Evolutionary conservation across 2,113 vertebrate genomes (phyloP), one percentile per base, ranked within the genome.

Genomic region (Arvicanthis niloticus): DNA sequence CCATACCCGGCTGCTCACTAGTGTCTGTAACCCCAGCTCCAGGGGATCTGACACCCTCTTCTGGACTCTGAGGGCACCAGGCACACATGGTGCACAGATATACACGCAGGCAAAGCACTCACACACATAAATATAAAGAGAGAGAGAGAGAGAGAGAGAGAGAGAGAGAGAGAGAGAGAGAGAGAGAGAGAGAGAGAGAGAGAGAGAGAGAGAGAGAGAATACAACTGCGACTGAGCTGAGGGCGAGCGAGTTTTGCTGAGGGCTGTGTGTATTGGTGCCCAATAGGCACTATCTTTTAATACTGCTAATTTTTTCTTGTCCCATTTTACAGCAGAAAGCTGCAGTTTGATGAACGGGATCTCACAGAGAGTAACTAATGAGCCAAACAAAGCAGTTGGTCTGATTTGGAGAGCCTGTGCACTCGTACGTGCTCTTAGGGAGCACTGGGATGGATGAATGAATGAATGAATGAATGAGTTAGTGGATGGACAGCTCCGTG

Each of bases 301-400:
- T 42, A 56, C 4, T 16, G 37, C 40, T 89, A 22, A 34, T 22
- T 51, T 89, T 91, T 76, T 70, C 48, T 1, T 70, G 58, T 1
- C 75, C 48, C 88, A n/a, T 26, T 91, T 76, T 73, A 75, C 7
- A 91, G 56, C 76, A 76, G 77, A 68, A 84, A 93, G 72, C 37
- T 85, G 37, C 56, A 81, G 34, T 40, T 92, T 92, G n/a, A 5
- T 45, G 40, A 84, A 51, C 45, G 72, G 24, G 31, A 81, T 92
- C 68, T 37, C 80, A 82, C 31, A 73, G 12, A 75, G 26, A 40
- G 37, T 19, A 58, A 42, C 10, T 67, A 40, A 62, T 24, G 91
- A n/a, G 42, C 37, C 45, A 85, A 48, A 12, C n/a, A 51, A 29
- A 85, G n/a, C 56, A 26, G 15, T n/a, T 85, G 81, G 31, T 45